Conservation (phyloP, 1,140 invertebrate genomes). For the Zeugodacus cucurbitae region DNA sequence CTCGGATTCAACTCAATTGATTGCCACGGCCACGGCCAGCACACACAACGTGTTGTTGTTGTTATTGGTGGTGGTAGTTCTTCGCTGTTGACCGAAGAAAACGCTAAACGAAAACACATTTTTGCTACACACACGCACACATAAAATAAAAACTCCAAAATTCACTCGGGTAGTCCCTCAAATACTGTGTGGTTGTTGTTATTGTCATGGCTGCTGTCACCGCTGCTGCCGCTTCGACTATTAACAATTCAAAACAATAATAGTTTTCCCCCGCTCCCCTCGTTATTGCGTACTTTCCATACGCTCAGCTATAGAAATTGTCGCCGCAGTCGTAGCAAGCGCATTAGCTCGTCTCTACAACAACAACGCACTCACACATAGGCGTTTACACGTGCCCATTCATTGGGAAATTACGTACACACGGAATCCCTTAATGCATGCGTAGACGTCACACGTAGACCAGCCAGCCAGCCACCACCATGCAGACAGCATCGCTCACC, state of each 20-base stretch:
- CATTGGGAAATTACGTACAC: conserved; percentile 40
- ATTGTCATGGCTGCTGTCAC: neutral
- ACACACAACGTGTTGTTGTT: no score
- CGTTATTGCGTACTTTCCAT: conserved; percentile 3
- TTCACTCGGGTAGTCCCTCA: neutral
- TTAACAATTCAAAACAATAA: neutral
- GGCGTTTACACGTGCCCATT: conserved; percentile 39
- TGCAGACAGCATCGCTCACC: neutral
- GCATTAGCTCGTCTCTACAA: neutral
- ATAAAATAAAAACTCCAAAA: neutral
- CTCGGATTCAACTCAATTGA: conserved; percentile 45
- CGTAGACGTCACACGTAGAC: neutral
- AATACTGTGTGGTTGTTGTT: no score
- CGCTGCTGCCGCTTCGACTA: neutral
- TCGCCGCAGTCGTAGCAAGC: neutral
- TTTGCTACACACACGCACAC: neutral
- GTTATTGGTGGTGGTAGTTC: neutral
- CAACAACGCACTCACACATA: neutral
- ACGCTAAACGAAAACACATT: neutral
- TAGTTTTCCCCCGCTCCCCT: neutral
- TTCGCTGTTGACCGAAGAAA: neutral
- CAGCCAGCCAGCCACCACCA: neutral
- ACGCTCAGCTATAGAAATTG: neutral
- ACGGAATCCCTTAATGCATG: conserved; percentile 42
- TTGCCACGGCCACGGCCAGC: conserved; percentile 50